Evolutionary conservation across 2,797 vertebrate genomes (phyloP).

Genomic region (Stomatorhinus walkeri): DNA sequence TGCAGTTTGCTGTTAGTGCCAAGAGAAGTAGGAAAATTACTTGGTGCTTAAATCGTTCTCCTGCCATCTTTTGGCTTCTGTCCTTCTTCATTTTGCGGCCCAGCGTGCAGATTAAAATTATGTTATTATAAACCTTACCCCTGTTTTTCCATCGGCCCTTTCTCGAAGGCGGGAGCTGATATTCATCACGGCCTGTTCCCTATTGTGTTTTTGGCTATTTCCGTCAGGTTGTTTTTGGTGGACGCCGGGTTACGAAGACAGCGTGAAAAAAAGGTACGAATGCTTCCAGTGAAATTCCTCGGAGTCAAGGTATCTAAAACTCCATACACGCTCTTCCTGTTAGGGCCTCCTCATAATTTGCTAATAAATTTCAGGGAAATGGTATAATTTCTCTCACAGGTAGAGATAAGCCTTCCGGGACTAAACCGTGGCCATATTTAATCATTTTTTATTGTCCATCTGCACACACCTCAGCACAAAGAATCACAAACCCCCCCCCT

Average conservation of each 20-base stretch:
- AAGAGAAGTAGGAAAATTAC: not conserved
- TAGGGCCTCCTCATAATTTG: not conserved
- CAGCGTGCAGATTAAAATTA: slow-evolving; percentile 7
- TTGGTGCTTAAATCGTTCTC: not conserved
- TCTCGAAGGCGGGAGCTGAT: not conserved
- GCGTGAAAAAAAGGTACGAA: not conserved
- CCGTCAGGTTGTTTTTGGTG: not conserved
- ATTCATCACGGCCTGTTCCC: not conserved
- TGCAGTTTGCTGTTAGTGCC: not conserved
- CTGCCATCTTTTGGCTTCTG: slow-evolving; percentile 1
- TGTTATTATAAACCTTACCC: not conserved
- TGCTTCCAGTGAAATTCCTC: not conserved
- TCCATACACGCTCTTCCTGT: not conserved
- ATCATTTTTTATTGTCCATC: slow-evolving; percentile 1
- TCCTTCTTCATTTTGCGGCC: not conserved
- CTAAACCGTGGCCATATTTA: not conserved
- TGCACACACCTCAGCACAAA: not conserved
- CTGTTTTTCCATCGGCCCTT: slow-evolving; percentile 1
- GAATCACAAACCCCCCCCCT: not conserved
- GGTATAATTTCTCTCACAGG: not conserved
- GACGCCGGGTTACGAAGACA: not conserved
- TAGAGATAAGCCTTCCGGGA: not conserved
- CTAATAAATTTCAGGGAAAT: not conserved
- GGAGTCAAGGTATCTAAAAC: not conserved
- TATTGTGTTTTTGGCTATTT: not conserved